Evolutionary conservation across 2,797 vertebrate species (phyloP), one percentile per base, ranked within the genome.

Genomic region (Octomys mimax): DNA sequence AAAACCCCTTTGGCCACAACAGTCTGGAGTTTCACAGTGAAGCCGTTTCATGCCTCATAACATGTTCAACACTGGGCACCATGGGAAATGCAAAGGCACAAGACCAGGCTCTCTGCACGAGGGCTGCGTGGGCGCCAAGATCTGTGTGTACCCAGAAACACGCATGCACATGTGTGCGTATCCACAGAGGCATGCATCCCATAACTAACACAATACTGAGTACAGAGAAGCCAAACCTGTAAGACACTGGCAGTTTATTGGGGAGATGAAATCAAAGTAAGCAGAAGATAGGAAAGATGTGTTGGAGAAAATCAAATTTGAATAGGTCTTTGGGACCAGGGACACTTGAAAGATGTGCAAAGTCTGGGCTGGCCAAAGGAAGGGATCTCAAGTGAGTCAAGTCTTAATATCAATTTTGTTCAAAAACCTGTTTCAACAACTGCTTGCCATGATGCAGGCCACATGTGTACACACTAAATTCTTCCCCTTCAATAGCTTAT

Each of bases 11-110:
- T 85, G 93, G 91, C 66, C 11, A 2, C 71, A n/a, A 39, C 52
- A 87, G 61, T 46, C 77, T 68, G 39, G 33, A 88, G 93, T 64
- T 93, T 93, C 87, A 96, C 93, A 96, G 91, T 87, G 61, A 49
- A 89, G 73, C 64, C 42, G 75, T 86, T 97, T 94, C 81, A 95
- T 71, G 89, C n/a, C 93, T 95, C 91, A 73, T 89, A 87, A 81
- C 54, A 82, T 54, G 61, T 84, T 73, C 71, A n/a, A 3, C n/a
- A 8, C 31, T 12, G 64, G 61, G 73, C 42, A 79, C 52, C 2
- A 5, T 36, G 84, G 71, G 71, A 95, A 92, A 94, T 18, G 54
- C 61, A 68, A 91, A 89, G 46, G 84, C 80, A n/a, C 1, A 21
- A 28, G 66, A 49, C 62, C 71, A 33, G 28, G 24, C 24, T 77